Percentiles rank a stretch among this genome's conserved stretches.
These are phyloP conservation scores for Geopemphigus sp. DNA, from an alignment of 1,140 invertebrate species.

Conservation along the genomic window DNA sequence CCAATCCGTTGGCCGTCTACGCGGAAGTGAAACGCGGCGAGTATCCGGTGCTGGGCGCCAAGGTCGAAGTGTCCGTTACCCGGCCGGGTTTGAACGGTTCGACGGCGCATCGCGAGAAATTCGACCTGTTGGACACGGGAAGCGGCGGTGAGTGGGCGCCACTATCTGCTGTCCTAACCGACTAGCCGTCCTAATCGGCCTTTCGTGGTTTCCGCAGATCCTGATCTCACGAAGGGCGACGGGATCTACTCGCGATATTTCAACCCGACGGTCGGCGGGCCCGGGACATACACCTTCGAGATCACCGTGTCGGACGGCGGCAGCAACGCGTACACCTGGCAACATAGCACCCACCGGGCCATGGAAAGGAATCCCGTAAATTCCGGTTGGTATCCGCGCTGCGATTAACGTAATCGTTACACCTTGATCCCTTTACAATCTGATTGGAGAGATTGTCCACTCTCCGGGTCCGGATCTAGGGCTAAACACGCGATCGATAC, in stretches of 20 bases:
- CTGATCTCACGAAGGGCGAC: slow-evolving; percentile 66
- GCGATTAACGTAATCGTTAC: no score
- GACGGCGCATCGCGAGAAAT: slow-evolving; percentile 56
- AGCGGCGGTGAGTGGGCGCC: slow-evolving; percentile 59
- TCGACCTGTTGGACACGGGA: slow-evolving; percentile 63
- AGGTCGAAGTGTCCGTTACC: slow-evolving; percentile 59
- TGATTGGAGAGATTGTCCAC: no score
- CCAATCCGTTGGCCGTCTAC: slow-evolving; percentile 57
- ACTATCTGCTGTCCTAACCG: no score
- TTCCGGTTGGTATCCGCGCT: no score
- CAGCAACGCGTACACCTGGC: slow-evolving; percentile 58
- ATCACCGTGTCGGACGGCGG: slow-evolving; percentile 58
- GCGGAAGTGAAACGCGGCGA: slow-evolving; percentile 60
- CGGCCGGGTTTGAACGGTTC: slow-evolving; percentile 56
- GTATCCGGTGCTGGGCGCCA: slow-evolving; percentile 59
- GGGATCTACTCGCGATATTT: slow-evolving; percentile 68
- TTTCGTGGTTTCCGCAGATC: slow-evolving; percentile 59
- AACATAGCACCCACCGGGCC: slow-evolving; percentile 49
- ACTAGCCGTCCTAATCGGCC: no score
- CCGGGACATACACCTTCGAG: slow-evolving; percentile 60
- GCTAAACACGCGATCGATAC: no score
- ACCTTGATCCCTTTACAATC: no score
- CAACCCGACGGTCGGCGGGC: slow-evolving; percentile 57
- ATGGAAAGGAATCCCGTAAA: slow-evolving; percentile 1
- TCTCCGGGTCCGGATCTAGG: no score